These are phyloP conservation scores for Hoplostethus atlanticus DNA, from an alignment of 2,797 vertebrate genomes.

Conservation along the genomic window DNA sequence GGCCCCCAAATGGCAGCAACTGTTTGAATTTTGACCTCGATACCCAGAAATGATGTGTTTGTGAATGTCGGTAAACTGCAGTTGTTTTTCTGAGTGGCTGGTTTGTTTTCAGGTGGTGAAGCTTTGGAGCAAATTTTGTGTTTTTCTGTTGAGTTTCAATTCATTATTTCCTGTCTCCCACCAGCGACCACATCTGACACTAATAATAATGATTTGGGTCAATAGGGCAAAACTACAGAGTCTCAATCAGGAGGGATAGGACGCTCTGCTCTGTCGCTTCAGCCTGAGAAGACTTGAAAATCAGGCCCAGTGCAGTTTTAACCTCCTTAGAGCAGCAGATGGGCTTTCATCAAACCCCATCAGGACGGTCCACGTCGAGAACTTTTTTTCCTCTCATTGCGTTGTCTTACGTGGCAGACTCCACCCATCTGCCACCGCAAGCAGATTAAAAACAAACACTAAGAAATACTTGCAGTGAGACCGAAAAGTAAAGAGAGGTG, in stretches of 20 bases:
- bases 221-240: no score
- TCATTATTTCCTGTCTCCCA: neutral
- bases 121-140: neutral
- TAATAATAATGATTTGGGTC: no score
- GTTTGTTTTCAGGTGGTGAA: no score
- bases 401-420: neutral
- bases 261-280: no score
- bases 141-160: neutral
- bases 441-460: neutral
- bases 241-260: no score
- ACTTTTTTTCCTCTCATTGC: neutral
- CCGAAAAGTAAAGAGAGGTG: neutral
- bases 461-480: conserved; percentile 1
- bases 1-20: no score
- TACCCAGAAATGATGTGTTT: no score
- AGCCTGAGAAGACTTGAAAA: no score
- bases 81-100: no score
- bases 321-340: neutral
- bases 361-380: neutral
- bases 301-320: neutral
- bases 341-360: neutral
- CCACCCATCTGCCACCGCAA: conserved; percentile 6
- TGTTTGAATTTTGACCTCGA: no score
- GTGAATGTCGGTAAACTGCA: no score
- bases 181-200: neutral